Evolutionary conservation across 1,140 invertebrate genomes (phyloP), one percentile per base, ranked within the genome.

Genomic region (Drosophila nasuta): DNA sequence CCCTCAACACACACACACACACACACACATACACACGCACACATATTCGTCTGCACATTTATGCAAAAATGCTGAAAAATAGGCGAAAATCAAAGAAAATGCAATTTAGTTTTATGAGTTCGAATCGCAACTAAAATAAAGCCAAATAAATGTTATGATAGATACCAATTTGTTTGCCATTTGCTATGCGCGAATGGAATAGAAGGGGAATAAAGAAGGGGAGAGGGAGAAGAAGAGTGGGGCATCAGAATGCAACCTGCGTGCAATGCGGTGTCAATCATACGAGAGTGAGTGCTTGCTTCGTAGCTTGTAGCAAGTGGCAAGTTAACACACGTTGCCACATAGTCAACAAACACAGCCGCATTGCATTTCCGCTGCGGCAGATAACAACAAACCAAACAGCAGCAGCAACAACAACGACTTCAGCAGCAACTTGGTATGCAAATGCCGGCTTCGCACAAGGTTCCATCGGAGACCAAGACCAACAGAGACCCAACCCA

Each of bases 101-200:
- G 73, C 77, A 79, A 79, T 79, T 79, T 79, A 66, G 62, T 70
- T 78, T 79, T 79, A 76, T 79, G 73, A 43, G 73, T 58, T 63
- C 30, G 30, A 35, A 33, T 33, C 17, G 43, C 59, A 20, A 35
- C 49, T 20, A 15, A 59, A 52, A 59, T 49, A 65, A 70, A 75
- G 82, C 69, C 69, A 76, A 72, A 76, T 76, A 73, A 76, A 66
- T 82, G 73, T 88, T 88, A 70, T 80, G 67, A 79, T 87, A 87
- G 83, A 83, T 88, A 88, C 54, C 77, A 88, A 87, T 88, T 88
- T 79, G 75, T 74, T 82, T 87, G 82, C 81, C 81, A 70, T 83
- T 83, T 79, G 70, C 62, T 66, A 13, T 0, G 33, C 33, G 33
- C 20, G 20, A 25, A 25, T 25, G 4, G 20, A 25, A 25, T 25